Evolutionary conservation across 2,797 vertebrate genomes (phyloP).

Genomic region (Acanthurus leucopareius): DNA sequence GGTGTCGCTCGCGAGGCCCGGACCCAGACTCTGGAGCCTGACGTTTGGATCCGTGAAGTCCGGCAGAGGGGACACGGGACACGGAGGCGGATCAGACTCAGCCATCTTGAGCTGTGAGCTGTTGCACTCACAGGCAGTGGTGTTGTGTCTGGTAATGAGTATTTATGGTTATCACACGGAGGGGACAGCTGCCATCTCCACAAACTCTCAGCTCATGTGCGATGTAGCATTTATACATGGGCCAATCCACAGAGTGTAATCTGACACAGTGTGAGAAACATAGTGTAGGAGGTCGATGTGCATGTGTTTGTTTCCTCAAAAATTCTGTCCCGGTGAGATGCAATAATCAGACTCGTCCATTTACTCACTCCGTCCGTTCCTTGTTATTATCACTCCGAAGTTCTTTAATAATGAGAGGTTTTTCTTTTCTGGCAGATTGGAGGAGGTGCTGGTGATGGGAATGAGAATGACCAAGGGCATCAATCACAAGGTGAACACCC

Average conservation of each 20-base stretch:
- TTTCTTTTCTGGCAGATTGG: slow-evolving; percentile 84
- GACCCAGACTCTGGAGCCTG: slow-evolving; percentile 92
- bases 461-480: slow-evolving; percentile 90
- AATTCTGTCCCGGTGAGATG: slow-evolving; percentile 50
- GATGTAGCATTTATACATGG: slow-evolving; percentile 4
- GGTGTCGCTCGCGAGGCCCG: slow-evolving; percentile 86
- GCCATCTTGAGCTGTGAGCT: slow-evolving; percentile 87
- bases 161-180: not conserved
- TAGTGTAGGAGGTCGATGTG: not conserved
- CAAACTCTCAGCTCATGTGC: slow-evolving; percentile 32
- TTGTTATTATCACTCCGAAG: slow-evolving; percentile 27
- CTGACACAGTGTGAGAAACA: slow-evolving; percentile 21
- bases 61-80: slow-evolving; percentile 89
- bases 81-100: slow-evolving; percentile 83
- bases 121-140: slow-evolving; percentile 30
- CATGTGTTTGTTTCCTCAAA: slow-evolving; percentile 40
- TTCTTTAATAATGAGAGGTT: slow-evolving; percentile 39
- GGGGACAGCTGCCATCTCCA: slow-evolving; percentile 15
- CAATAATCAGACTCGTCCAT: slow-evolving; percentile 22
- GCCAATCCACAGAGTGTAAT: not conserved
- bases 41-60: slow-evolving; percentile 92
- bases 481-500: slow-evolving; percentile 86
- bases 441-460: slow-evolving; percentile 93
- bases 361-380: slow-evolving; percentile 20
- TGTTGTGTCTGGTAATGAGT: slow-evolving; percentile 2